These are phyloP conservation scores for Tinea pellionella DNA, from an alignment of 2,888 invertebrate species.

Conservation along the genomic window DNA sequence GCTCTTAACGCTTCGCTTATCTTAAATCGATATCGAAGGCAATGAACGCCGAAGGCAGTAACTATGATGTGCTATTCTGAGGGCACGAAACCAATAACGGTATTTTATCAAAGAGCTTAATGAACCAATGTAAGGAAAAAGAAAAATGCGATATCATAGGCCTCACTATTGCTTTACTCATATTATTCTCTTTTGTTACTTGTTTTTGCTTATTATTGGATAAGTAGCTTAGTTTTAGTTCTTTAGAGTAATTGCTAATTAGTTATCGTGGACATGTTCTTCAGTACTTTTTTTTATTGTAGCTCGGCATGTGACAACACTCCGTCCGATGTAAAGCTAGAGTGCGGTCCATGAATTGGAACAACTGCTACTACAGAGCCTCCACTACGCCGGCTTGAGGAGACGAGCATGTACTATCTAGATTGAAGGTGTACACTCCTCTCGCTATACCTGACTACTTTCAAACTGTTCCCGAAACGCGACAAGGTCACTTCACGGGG, in stretches of 20 bases:
- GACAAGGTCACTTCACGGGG: no score
- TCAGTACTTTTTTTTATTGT: no score
- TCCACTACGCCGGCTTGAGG: no score
- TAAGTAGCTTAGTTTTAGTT: not conserved
- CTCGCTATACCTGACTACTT: no score
- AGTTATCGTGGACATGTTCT: no score
- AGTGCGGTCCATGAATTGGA: no score
- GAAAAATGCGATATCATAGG: constrained; percentile 10
- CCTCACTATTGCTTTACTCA: constrained; percentile 3
- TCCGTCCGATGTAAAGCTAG: no score
- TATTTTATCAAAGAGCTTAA: constrained; percentile 15
- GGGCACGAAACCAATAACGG: constrained; percentile 9
- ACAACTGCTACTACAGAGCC: no score
- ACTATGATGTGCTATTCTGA: constrained; percentile 14
- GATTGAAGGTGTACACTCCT: no score
- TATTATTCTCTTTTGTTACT: not conserved
- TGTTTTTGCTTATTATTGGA: not conserved
- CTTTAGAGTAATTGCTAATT: not conserved
- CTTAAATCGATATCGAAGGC: not conserved
- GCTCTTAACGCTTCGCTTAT: not conserved
- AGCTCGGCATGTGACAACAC: no score
- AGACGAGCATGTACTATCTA: no score
- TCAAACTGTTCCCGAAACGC: no score
- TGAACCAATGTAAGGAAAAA: constrained; percentile 15
- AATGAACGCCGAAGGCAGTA: constrained; percentile 12